phyloP scores from a whole-genome alignment of 2,797 vertebrate species.

The Distichodus sexfasciatus region DNA sequence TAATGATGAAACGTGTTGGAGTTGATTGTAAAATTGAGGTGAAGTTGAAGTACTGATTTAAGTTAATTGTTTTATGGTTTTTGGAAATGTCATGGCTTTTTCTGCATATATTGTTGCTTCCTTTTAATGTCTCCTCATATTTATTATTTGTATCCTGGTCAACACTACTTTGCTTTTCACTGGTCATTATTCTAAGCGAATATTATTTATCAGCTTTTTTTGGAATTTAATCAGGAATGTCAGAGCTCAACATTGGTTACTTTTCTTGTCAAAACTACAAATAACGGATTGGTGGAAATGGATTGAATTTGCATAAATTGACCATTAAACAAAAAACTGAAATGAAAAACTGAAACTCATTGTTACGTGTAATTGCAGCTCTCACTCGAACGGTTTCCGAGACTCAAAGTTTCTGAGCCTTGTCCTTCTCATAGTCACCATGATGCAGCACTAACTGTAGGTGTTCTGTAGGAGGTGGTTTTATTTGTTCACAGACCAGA shows the following conservation, averaged over 20 bases:
- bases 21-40: background rate
- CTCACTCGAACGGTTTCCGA: background rate
- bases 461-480: background rate
- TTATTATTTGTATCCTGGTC: constrained; percentile 26
- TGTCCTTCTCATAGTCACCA: background rate
- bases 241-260: background rate
- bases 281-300: constrained; percentile 1
- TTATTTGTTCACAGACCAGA: background rate
- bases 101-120: constrained; percentile 27
- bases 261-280: background rate
- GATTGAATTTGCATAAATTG: constrained; percentile 17
- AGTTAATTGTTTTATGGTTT: constrained; percentile 9
- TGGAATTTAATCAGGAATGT: background rate
- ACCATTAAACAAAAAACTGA: constrained; percentile 20
- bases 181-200: background rate
- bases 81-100: constrained; percentile 8
- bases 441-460: constrained; percentile 13
- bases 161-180: constrained; percentile 16
- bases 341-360: no score
- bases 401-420: background rate
- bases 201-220: constrained; percentile 16
- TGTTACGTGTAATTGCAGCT: background rate
- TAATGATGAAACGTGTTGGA: background rate
- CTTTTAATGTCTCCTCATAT: constrained; percentile 25
- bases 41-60: constrained; percentile 1